Evolutionary conservation across 1,140 invertebrate genomes (phyloP).

Genomic region (Platyscapa corneri): DNA sequence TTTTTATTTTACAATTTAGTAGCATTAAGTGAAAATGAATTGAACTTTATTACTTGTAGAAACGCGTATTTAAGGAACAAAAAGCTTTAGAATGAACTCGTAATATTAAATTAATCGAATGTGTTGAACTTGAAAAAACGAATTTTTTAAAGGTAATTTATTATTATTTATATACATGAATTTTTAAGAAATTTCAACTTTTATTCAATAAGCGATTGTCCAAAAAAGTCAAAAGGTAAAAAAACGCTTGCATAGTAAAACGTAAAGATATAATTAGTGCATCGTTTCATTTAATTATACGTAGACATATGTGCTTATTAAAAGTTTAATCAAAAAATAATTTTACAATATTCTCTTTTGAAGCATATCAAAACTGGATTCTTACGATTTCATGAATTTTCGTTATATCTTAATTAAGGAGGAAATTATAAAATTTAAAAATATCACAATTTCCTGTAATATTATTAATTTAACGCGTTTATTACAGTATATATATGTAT

Average conservation of each 20-base stretch:
- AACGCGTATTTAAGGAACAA: too few relatives aligned
- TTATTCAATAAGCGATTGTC: not conserved
- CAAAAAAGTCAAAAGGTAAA: not conserved
- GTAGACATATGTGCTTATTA: not conserved
- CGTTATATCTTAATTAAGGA: not conserved
- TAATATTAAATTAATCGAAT: too few relatives aligned
- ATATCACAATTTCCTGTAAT: slow-evolving; percentile 4
- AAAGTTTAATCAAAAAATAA: not conserved
- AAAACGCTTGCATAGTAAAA: not conserved
- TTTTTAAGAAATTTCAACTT: too few relatives aligned
- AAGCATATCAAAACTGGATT: not conserved
- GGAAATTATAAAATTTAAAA: not conserved
- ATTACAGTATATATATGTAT: not conserved
- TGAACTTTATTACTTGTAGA: too few relatives aligned
- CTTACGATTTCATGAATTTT: not conserved
- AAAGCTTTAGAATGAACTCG: too few relatives aligned
- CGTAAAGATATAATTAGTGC: not conserved
- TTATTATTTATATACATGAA: too few relatives aligned
- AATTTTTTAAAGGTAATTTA: too few relatives aligned
- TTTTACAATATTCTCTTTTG: not conserved
- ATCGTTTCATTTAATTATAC: not conserved
- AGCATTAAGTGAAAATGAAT: too few relatives aligned
- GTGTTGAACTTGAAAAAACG: too few relatives aligned
- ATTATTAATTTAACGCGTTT: not conserved
- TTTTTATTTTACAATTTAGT: too few relatives aligned